Evolutionary conservation across 2,888 invertebrate genomes (phyloP).

Genomic region (Diplolepis rosae): DNA sequence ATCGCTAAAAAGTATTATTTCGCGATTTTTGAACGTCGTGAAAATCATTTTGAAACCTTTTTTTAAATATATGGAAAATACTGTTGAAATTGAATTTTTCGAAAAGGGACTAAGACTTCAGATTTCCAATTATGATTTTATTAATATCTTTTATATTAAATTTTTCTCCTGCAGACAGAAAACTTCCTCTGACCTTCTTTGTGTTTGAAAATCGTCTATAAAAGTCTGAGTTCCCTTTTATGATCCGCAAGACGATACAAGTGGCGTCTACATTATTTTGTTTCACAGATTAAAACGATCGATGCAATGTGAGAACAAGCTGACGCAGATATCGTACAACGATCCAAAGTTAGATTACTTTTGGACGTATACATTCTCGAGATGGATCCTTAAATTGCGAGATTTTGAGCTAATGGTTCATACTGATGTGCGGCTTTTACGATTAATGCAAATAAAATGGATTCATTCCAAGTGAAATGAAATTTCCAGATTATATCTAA

Average conservation of each 20-base stretch:
- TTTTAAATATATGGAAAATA: no score
- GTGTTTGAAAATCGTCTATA: conserved; percentile 4
- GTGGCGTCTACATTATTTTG: conserved; percentile 19
- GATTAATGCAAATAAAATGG: conserved; percentile 8
- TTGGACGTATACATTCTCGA: conserved; percentile 14
- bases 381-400: conserved; percentile 11
- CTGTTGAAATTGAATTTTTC: no score
- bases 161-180: not conserved
- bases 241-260: conserved; percentile 4
- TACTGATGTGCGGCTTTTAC: not conserved
- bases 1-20: no score
- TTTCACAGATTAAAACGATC: conserved; percentile 27
- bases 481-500: not conserved
- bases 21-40: no score
- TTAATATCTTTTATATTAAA: no score
- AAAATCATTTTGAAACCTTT: no score
- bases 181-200: conserved; percentile 6
- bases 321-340: conserved; percentile 23
- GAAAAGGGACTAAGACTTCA: no score
- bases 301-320: conserved; percentile 23
- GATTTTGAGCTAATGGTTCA: conserved; percentile 21
- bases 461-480: not conserved
- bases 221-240: conserved; percentile 9
- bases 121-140: no score
- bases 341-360: conserved; percentile 26